Evolutionary conservation across 2,888 invertebrate species (phyloP).

Genomic region (Clepsis dumicolana): DNA sequence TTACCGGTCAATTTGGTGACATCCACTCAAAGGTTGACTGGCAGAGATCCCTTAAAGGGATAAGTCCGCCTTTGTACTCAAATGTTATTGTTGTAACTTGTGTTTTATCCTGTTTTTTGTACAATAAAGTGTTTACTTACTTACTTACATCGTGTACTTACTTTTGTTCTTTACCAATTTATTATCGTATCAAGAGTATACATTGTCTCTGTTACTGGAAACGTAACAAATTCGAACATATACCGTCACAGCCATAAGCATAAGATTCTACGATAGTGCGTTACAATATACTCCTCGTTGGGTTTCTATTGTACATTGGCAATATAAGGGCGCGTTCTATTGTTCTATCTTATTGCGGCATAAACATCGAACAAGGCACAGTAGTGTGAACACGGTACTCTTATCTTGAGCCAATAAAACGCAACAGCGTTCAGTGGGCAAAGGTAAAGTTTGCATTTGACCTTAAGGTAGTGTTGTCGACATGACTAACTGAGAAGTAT

Average conservation of each 20-base stretch:
- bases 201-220: neutral
- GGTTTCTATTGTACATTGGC: conserved; percentile 19
- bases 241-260: neutral
- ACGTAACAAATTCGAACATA: neutral
- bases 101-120: no score
- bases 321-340: conserved; percentile 26
- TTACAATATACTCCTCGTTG: conserved; percentile 20
- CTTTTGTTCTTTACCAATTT: neutral
- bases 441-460: conserved; percentile 70
- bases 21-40: no score
- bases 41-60: no score
- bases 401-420: conserved; percentile 68
- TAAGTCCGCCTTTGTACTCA: no score
- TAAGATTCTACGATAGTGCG: conserved; percentile 5
- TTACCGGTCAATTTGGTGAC: no score
- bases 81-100: no score
- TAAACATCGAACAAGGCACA: conserved; percentile 25
- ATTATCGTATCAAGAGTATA: neutral
- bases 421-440: conserved; percentile 58
- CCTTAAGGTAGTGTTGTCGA: conserved; percentile 50
- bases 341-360: conserved; percentile 26
- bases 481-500: neutral
- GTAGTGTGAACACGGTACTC: conserved; percentile 48
- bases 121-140: no score
- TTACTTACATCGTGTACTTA: no score